Evolutionary conservation across 2,888 invertebrate genomes (phyloP), one percentile per base, ranked within the genome.

Genomic region (Homarus gammarus): DNA sequence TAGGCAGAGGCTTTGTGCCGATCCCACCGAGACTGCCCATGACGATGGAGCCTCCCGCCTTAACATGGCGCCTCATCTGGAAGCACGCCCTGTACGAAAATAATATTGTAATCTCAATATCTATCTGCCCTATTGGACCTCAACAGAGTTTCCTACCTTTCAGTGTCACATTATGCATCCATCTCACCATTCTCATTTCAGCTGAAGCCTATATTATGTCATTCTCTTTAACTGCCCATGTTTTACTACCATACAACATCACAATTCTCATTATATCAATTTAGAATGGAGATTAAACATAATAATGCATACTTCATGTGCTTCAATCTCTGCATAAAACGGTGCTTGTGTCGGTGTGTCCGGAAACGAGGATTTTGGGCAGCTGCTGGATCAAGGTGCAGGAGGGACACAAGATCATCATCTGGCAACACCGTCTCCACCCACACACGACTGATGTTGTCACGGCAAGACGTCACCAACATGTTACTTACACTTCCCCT

Each of bases 401-500:
- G 95, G 93, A 95, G 94, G 93, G 95, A 96, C 38, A 97, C 96
- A 92, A 97, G 95, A 85, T 99, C 99, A 95, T 99, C 99, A 93
- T 99, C 99, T 0, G 99, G 99, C 92, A 99, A 95, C 91, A 99
- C 96, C 0, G 99, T 99, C 95, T 99, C 99, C 84, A 98, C 97
- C 99, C 99, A 99, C 93, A 99, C 96, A 92, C 99, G 96, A 93
- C 99, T 99, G 93, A 99, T 99, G 95, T 99, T 99, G 94, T 99
- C 99, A 93, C 97, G 96, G 94, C 99, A 99, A 81, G 99, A 99
- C 89, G 99, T 99, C 90, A 99, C 98, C 93, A 99, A 94, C 96
- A 99, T 98, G 94, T 99, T 99, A 91, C 98, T 98, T 22, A 99
- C 98, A 83, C 98, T 98, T 84, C 99, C 98, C 94, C 98, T 98